Percentiles rank a stretch among this genome's conserved stretches.
Conservation (phyloP, 1,140 invertebrate species). For the Phymorhynchus buccinoides region DNA sequence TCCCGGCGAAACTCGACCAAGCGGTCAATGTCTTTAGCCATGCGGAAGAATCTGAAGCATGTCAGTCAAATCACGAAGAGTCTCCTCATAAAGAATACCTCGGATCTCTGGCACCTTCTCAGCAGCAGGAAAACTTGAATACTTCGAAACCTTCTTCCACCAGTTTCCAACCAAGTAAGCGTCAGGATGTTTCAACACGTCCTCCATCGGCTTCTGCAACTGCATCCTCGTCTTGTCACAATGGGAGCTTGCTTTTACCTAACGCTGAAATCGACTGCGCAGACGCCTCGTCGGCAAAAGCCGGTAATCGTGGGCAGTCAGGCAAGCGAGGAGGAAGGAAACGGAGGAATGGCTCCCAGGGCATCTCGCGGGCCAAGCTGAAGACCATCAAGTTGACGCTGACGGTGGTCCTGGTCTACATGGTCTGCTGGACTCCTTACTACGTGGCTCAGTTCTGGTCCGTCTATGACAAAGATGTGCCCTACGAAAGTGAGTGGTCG, state of each 20-base stretch:
- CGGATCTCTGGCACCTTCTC: too few relatives aligned
- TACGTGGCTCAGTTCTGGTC: slow-evolving; percentile 75
- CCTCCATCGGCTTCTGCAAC: background rate
- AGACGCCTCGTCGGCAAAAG: background rate
- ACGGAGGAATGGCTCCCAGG: background rate
- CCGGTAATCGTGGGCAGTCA: background rate
- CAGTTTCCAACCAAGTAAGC: too few relatives aligned
- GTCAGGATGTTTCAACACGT: background rate
- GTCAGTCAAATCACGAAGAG: too few relatives aligned
- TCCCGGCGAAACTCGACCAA: too few relatives aligned
- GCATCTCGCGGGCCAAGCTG: slow-evolving; percentile 76
- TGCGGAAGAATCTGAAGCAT: too few relatives aligned
- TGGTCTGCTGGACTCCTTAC: slow-evolving; percentile 84
- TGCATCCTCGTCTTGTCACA: slow-evolving; percentile 7
- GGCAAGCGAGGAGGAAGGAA: background rate
- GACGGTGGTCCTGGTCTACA: slow-evolving; percentile 82
- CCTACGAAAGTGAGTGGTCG: slow-evolving; percentile 54
- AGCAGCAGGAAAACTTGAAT: too few relatives aligned
- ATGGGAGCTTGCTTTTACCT: background rate
- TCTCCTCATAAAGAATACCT: too few relatives aligned
- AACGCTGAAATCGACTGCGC: background rate
- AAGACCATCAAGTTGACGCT: slow-evolving; percentile 86
- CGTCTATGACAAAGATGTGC: slow-evolving; percentile 57
- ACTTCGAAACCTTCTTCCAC: too few relatives aligned
- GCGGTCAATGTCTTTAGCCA: too few relatives aligned